Conservation (phyloP, 1,140 invertebrate genomes). For the Drosophila virilis region DNA sequence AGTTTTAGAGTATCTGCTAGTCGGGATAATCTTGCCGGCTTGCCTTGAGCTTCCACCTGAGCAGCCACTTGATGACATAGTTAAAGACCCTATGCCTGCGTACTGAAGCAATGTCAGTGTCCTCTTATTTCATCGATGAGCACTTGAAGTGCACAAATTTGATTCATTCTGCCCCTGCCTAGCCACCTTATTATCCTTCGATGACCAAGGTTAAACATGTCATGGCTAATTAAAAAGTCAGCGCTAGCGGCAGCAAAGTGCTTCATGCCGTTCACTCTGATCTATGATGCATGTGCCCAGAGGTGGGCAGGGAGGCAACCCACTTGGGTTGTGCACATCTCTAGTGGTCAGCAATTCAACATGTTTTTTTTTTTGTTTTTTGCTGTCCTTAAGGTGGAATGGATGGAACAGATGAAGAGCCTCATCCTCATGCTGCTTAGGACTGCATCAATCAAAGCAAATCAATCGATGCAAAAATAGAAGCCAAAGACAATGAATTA, state of each 20-base stretch:
- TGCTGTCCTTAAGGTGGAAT: conserved; percentile 34
- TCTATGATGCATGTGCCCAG: neutral
- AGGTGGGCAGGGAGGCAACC: neutral
- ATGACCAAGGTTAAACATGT: conserved; percentile 13
- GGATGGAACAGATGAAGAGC: conserved; percentile 11
- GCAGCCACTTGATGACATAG: conserved; percentile 4
- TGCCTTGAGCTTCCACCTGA: neutral
- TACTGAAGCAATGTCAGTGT: conserved; percentile 39
- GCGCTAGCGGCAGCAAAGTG: conserved; percentile 21
- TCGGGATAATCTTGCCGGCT: neutral
- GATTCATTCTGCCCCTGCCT: neutral
- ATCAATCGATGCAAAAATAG: conserved; percentile 34
- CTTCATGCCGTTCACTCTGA: conserved; percentile 11
- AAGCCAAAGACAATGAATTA: conserved; percentile 14
- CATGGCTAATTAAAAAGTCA: conserved; percentile 42
- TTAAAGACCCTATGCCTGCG: neutral
- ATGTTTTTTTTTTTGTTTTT: neutral
- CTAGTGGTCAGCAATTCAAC: conserved; percentile 39
- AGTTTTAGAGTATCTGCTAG: neutral
- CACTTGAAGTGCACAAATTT: conserved; percentile 21
- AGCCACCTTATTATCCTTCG: neutral
- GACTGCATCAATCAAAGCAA: conserved; percentile 36
- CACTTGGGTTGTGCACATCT: conserved; percentile 36
- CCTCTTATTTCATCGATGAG: conserved; percentile 14
- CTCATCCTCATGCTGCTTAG: neutral